A percentile compares a stretch with the other conserved stretches of the same genome.
Conservation (phyloP, 2,113 vertebrate species). For the Ceyx cyanopectus region DNA sequence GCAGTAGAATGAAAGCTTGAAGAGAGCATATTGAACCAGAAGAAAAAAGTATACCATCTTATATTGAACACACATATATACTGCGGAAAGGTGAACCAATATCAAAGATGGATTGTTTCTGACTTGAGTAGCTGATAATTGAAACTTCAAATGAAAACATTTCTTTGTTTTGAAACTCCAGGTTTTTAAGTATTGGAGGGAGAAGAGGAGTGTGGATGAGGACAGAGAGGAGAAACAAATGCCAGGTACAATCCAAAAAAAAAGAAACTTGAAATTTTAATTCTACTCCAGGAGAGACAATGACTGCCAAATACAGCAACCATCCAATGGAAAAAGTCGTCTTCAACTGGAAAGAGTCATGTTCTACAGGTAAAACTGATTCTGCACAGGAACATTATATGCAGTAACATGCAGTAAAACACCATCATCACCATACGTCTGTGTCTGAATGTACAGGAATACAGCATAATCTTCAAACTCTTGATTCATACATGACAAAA, state of each 20-base stretch:
- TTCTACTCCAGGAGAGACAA: not conserved
- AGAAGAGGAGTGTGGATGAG: not conserved
- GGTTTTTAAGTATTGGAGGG: not conserved
- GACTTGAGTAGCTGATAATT: not conserved
- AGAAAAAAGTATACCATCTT: not conserved
- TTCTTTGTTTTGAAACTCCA: not conserved
- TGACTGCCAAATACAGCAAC: not conserved
- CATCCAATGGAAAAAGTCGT: not conserved
- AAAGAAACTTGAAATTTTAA: not conserved
- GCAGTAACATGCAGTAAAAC: not conserved
- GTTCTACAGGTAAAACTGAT: not conserved
- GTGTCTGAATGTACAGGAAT: not conserved
- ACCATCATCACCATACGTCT: fast-evolving
- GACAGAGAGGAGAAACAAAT: not conserved
- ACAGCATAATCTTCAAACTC: not conserved
- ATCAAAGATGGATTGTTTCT: not conserved
- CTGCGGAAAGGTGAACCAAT: not conserved
- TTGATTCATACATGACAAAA: not conserved
- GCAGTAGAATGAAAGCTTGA: not conserved
- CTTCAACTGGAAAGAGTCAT: not conserved
- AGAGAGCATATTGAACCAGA: not conserved
- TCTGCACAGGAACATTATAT: fast-evolving
- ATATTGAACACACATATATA: not conserved
- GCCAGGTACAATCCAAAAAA: not conserved
- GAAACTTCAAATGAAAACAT: not conserved